Conservation (phyloP, 2,797 vertebrate species). For the Champsocephalus gunnari region DNA sequence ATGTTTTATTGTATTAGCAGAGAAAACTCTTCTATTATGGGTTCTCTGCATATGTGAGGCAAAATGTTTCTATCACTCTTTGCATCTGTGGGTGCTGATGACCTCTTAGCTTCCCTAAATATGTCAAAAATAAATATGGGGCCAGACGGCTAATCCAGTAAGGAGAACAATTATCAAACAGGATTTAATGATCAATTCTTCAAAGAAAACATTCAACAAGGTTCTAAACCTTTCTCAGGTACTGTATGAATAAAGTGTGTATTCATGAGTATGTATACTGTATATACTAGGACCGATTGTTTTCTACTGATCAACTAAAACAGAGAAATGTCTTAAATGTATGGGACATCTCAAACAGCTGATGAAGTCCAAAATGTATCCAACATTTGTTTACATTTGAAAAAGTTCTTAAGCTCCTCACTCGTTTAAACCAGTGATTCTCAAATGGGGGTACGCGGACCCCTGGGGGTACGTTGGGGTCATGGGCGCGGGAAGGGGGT, state of each 20-base stretch:
- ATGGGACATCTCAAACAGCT: not conserved
- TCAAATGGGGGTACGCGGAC: too few relatives aligned
- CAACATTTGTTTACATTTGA: not conserved
- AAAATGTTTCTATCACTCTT: not conserved
- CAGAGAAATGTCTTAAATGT: not conserved
- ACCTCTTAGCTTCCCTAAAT: conserved; percentile 16
- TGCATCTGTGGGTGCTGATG: conserved; percentile 29
- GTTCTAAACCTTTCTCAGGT: not conserved
- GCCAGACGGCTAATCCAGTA: conserved; percentile 3
- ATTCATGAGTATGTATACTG: too few relatives aligned
- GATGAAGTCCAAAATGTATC: not conserved
- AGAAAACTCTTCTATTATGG: conserved; percentile 9
- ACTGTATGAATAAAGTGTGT: too few relatives aligned
- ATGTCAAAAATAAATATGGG: conserved; percentile 25
- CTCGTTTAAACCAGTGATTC: too few relatives aligned
- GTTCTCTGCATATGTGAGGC: not conserved
- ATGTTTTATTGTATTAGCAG: not conserved
- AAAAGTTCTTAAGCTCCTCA: conserved; percentile 17
- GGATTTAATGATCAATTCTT: not conserved
- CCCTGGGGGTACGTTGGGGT: too few relatives aligned
- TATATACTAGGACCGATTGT: too few relatives aligned
- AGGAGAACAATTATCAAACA: conserved; percentile 21
- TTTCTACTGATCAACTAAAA: not conserved
- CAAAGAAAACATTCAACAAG: conserved; percentile 13
- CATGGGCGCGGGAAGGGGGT: too few relatives aligned